Conservation (phyloP, 2,797 vertebrate species). For the Malacoraja senta region DNA sequence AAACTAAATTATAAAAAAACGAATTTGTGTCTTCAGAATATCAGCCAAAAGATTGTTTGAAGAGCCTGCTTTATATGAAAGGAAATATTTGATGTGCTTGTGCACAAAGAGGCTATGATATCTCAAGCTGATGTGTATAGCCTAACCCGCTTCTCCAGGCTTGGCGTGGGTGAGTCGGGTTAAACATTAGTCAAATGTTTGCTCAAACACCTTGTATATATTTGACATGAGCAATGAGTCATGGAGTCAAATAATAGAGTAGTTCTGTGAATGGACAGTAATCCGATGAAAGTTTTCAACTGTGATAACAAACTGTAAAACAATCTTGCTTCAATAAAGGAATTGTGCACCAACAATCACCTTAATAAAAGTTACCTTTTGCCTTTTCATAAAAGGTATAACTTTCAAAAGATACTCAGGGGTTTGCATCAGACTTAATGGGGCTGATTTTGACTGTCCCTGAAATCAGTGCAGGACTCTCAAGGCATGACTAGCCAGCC, state of each 20-base stretch:
- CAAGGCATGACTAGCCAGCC: no score
- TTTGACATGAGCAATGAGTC: not conserved
- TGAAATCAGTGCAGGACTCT: no score
- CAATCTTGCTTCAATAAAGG: no score
- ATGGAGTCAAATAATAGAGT: not conserved
- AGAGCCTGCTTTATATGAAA: not conserved
- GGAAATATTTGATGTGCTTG: not conserved
- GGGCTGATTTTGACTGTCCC: no score
- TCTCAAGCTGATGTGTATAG: not conserved
- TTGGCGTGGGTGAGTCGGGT: not conserved
- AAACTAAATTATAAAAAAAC: not conserved
- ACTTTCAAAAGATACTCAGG: not conserved
- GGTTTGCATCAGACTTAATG: no score
- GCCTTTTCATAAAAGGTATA: not conserved
- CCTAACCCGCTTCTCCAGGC: not conserved
- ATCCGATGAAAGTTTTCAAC: not conserved
- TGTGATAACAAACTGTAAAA: not conserved
- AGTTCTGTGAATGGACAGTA: not conserved
- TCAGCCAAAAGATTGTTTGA: not conserved
- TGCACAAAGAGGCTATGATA: not conserved
- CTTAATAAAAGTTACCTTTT: not conserved
- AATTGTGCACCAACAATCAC: not conserved
- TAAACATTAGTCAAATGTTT: conserved; percentile 9
- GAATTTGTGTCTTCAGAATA: not conserved
- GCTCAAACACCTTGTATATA: not conserved